These are phyloP conservation scores for Hippopotamus amphibius DNA, from an alignment of 2,113 vertebrate species.

Conservation along the genomic window DNA sequence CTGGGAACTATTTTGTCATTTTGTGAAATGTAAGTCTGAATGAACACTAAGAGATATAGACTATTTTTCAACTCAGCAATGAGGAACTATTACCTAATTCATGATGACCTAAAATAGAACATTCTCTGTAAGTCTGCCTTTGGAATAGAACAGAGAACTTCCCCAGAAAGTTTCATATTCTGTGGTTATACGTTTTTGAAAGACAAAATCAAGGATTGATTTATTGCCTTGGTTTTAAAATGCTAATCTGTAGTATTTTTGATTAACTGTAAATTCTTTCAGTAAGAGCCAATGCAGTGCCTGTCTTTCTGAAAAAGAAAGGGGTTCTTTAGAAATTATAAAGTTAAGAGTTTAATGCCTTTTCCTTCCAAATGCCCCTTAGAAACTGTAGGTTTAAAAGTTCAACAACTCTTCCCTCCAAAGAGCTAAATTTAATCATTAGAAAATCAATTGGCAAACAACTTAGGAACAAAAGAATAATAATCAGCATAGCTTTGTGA, in stretches of 20 bases:
- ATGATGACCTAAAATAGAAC: neutral
- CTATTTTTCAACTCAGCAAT: neutral
- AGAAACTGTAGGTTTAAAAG: constrained; percentile 21
- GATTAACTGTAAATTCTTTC: neutral
- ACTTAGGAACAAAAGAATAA: constrained; percentile 11
- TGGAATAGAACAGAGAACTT: constrained; percentile 2
- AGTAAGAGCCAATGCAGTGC: neutral
- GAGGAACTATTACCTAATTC: constrained; percentile 40
- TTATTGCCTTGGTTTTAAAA: neutral
- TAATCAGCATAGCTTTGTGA: neutral
- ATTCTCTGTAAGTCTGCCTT: constrained; percentile 36
- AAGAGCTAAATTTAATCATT: constrained; percentile 52
- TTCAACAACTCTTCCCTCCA: constrained; percentile 19
- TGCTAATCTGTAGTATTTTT: neutral
- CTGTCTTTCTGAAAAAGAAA: neutral
- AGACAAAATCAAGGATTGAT: constrained; percentile 29
- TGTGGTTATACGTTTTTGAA: neutral
- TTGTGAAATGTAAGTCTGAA: constrained; percentile 10
- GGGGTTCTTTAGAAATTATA: neutral
- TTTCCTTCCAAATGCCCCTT: neutral
- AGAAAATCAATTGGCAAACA: constrained; percentile 27
- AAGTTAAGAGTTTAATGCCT: neutral
- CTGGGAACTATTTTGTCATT: neutral
- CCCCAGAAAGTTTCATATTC: neutral
- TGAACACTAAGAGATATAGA: neutral